phyloP scores from a whole-genome alignment of 2,888 invertebrate species.

The Syrphus vitripennis region DNA sequence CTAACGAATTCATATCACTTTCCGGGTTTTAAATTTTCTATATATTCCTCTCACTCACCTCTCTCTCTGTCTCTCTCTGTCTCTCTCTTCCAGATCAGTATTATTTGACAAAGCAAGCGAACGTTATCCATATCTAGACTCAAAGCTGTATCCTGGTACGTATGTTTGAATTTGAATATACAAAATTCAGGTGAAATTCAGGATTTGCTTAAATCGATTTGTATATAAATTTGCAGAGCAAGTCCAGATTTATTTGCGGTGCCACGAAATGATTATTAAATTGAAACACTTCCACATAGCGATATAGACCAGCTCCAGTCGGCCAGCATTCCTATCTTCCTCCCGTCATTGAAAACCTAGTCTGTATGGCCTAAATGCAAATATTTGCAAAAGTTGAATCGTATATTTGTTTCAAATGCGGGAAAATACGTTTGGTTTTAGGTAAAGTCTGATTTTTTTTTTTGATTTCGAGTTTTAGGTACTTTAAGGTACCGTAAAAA shows the following conservation, averaged over 20 bases:
- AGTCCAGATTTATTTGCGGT: constrained; percentile 63
- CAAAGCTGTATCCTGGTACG: not conserved
- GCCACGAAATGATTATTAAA: constrained; percentile 68
- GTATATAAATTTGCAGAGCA: constrained; percentile 25
- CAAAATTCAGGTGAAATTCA: constrained; percentile 38
- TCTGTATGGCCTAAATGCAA: constrained; percentile 25
- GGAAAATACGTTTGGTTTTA: constrained; percentile 18
- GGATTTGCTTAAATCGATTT: constrained; percentile 40
- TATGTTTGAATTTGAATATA: constrained; percentile 23
- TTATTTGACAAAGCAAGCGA: not conserved
- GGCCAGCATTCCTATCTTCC: no score
- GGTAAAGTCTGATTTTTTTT: no score
- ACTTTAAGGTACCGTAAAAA: not conserved
- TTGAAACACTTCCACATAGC: constrained; percentile 53
- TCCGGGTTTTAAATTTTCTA: constrained; percentile 19
- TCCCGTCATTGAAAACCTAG: not conserved
- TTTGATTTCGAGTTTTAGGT: constrained; percentile 8
- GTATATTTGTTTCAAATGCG: not conserved
- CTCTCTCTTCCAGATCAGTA: not conserved
- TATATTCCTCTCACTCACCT: not conserved
- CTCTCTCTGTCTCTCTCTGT: not conserved
- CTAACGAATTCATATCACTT: constrained; percentile 50
- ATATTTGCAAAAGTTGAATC: constrained; percentile 37
- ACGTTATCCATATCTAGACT: not conserved
- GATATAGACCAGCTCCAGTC: not conserved